A percentile compares a stretch with the other conserved stretches of the same genome.
phyloP scores from a whole-genome alignment of 2,113 vertebrate species.

The Silurus glanis region DNA sequence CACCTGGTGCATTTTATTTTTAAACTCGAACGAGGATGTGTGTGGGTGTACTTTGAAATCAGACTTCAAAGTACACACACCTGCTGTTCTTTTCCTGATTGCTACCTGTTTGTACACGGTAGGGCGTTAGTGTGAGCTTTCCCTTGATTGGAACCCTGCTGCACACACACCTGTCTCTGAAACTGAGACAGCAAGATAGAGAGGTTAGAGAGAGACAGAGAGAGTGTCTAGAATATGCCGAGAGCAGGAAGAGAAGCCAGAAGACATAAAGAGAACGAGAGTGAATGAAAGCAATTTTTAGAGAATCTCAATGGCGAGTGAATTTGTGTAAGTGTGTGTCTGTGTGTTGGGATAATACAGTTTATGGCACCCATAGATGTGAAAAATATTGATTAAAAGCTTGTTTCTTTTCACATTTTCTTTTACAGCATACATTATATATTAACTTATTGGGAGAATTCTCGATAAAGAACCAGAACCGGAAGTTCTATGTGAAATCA shows the following conservation, averaged over 20 bases:
- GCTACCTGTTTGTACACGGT: slow-evolving; percentile 13
- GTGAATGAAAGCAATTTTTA: not conserved
- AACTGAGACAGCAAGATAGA: not conserved
- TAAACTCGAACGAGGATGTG: not conserved
- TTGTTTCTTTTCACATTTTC: no score
- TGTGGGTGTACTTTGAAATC: slow-evolving; percentile 4
- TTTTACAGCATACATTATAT: no score
- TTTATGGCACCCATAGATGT: no score
- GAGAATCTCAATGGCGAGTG: no score
- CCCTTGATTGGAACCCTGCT: slow-evolving; percentile 14
- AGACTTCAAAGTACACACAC: slow-evolving; percentile 26
- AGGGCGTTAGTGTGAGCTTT: slow-evolving; percentile 10
- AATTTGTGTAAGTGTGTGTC: no score
- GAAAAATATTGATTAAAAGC: no score
- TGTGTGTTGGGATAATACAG: no score
- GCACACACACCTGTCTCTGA: slow-evolving; percentile 22
- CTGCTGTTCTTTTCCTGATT: slow-evolving; percentile 26
- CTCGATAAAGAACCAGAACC: no score
- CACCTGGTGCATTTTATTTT: slow-evolving; percentile 3
- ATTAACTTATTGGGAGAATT: no score
- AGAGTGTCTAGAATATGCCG: not conserved
- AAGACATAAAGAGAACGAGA: not conserved
- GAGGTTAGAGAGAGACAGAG: not conserved
- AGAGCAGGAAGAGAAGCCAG: not conserved
- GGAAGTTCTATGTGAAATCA: no score